These are phyloP conservation scores for Drosophila bifasciata DNA, from an alignment of 1,140 invertebrate genomes.

Conservation along the genomic window DNA sequence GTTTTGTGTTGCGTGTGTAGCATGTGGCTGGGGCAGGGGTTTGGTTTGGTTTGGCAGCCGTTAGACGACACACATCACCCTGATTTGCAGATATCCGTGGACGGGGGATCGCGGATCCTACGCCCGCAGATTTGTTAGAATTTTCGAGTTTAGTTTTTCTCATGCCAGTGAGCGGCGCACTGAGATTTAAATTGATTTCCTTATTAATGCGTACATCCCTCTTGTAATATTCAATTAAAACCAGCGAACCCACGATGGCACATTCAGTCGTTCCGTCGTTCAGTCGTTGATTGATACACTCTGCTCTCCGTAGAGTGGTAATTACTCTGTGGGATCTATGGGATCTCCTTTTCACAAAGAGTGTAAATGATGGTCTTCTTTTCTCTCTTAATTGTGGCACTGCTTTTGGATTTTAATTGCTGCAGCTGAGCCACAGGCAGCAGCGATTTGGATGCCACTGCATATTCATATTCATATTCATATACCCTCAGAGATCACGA, in stretches of 20 bases:
- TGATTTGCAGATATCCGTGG: constrained; percentile 35
- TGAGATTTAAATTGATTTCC: constrained; percentile 83
- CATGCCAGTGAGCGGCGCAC: constrained; percentile 45
- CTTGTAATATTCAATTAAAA: constrained; percentile 83
- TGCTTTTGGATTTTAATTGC: constrained; percentile 38
- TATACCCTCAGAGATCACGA: constrained; percentile 5
- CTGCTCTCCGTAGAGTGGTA: constrained; percentile 58
- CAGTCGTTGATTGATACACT: constrained; percentile 64
- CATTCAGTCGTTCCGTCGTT: constrained; percentile 17
- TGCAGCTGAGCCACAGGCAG: constrained; percentile 13
- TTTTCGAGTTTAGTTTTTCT: constrained; percentile 67
- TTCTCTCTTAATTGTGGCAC: constrained; percentile 59
- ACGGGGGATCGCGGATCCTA: constrained; percentile 57
- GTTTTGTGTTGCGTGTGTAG: constrained; percentile 25
- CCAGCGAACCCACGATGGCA: constrained; percentile 54
- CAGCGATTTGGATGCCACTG: constrained; percentile 15
- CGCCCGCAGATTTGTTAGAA: constrained; percentile 74
- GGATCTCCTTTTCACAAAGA: constrained; percentile 41
- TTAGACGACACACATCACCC: constrained; percentile 38
- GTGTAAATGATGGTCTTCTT: constrained; percentile 55
- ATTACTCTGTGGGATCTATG: constrained; percentile 56
- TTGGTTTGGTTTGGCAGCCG: constrained; percentile 42
- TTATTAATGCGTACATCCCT: constrained; percentile 81
- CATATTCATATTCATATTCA: constrained; percentile 20
- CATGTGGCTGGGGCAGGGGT: constrained; percentile 12